phyloP scores from a whole-genome alignment of 35 echinoderm and acorn worm species.

The Stichopus chloronotus region DNA sequence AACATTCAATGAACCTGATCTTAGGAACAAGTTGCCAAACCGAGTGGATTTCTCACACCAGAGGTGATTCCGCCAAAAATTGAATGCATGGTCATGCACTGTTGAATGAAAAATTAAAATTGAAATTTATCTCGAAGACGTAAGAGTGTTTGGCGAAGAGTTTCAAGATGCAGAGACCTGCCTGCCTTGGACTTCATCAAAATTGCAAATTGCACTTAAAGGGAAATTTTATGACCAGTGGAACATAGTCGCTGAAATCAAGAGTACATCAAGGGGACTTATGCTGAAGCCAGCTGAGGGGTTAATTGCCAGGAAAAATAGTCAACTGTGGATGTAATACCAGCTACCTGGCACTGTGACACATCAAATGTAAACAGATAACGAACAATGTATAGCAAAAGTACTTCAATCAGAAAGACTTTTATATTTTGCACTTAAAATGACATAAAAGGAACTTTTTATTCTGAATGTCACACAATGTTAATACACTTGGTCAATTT shows the following conservation, averaged over 20 bases:
- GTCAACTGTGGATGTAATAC: too few relatives aligned
- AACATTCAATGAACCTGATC: background rate
- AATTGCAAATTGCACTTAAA: slow-evolving; percentile 48
- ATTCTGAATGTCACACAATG: too few relatives aligned
- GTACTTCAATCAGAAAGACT: too few relatives aligned
- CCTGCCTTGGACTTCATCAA: slow-evolving; percentile 10
- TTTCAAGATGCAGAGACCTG: background rate
- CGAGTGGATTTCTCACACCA: background rate
- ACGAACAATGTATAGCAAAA: too few relatives aligned
- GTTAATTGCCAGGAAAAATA: too few relatives aligned
- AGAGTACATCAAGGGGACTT: background rate
- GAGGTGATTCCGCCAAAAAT: slow-evolving; percentile 36
- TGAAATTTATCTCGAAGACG: slow-evolving; percentile 3
- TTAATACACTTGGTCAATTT: too few relatives aligned
- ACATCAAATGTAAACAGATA: too few relatives aligned
- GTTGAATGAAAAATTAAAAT: slow-evolving; percentile 27
- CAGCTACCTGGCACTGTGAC: too few relatives aligned
- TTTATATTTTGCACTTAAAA: too few relatives aligned
- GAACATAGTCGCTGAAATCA: background rate
- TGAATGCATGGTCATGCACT: slow-evolving; percentile 27
- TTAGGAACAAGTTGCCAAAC: background rate
- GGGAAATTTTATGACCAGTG: slow-evolving; percentile 41
- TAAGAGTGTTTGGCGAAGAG: slow-evolving; percentile 25
- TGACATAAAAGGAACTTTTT: too few relatives aligned
- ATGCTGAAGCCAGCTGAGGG: too few relatives aligned